Percentiles rank a stretch among this genome's conserved stretches.
Evolutionary conservation across 2,113 vertebrate species (phyloP).

Genomic region (Glaucidium brasilianum): DNA sequence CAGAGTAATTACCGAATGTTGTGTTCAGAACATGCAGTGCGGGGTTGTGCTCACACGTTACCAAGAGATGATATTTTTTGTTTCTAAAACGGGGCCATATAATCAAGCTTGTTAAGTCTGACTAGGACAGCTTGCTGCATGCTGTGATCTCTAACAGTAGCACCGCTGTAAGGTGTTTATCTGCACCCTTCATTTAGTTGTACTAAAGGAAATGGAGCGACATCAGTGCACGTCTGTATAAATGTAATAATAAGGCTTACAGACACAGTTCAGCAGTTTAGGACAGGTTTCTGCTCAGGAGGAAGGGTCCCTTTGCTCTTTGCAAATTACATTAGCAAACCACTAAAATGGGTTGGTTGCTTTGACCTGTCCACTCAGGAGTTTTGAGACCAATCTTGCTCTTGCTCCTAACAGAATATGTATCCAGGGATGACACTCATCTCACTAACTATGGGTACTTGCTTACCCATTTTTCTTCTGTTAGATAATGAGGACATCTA

Average conservation of each 20-base stretch:
- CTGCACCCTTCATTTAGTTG: background rate
- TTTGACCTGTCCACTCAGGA: background rate
- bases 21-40: background rate
- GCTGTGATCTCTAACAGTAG: background rate
- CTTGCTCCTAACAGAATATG: background rate
- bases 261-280: background rate
- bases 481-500: background rate
- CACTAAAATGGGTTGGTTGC: background rate
- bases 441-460: background rate
- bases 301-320: background rate
- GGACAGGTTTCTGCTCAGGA: background rate
- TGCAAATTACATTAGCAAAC: background rate
- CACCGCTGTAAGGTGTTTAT: rapidly evolving
- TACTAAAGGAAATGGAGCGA: background rate
- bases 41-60: background rate
- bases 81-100: background rate
- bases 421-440: background rate
- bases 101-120: background rate
- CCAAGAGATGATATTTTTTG: background rate
- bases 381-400: background rate
- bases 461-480: background rate
- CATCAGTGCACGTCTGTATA: background rate
- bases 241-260: background rate
- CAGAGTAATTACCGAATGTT: background rate
- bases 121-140: background rate